Base-by-base conservation (phyloP, 2,888 invertebrate species). In the Taenaris catops region DNA sequence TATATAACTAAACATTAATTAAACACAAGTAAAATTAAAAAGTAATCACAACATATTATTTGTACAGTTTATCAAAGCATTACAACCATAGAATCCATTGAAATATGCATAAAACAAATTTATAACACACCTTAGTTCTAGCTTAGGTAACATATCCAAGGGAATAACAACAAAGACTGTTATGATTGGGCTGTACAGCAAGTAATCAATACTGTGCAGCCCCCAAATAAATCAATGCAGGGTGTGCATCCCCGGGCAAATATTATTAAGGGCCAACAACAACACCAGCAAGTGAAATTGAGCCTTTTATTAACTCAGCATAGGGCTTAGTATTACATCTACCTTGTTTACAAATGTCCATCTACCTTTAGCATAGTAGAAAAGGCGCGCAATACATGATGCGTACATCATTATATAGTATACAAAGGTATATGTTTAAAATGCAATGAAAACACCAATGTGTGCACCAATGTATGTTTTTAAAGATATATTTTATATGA, bases 311-410 rank as follows among this genome's bases (percentile, higher is more conserved):
- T 16, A 10, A n/a, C 8, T 8, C n/a, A 10, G 8, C 34, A 41
- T 37, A 41, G 14, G 26, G 32, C 18, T 25, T 12, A 11, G 10
- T 36, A 11, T 25, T 33, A 21, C 27, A 12, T 31, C 19, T 37
- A 16, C 19, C 38, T 24, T 29, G 18, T 23, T 19, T 4, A 17
- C 8, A 18, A 12, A 3, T 38, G 11, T 14, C 16, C 19, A 16
- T 18, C 21, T 26, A 24, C 25, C 23, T 26, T 33, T 33, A 28
- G 17, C 16, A 8, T 11, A 18, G n/a, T 29, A 43, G 40, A 39
- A 26, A 48, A 43, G 41, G 41, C 50, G 51, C 52, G 50, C 46
- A 50, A 39, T 46, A 34, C 11, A 25, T 32, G 14, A 21, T 6
- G 12, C 20, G 18, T 27, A 29, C 27, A 39, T 17, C 2, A 31